phyloP scores from a whole-genome alignment of 1,140 invertebrate species.

The Temnothorax curvispinosus region DNA sequence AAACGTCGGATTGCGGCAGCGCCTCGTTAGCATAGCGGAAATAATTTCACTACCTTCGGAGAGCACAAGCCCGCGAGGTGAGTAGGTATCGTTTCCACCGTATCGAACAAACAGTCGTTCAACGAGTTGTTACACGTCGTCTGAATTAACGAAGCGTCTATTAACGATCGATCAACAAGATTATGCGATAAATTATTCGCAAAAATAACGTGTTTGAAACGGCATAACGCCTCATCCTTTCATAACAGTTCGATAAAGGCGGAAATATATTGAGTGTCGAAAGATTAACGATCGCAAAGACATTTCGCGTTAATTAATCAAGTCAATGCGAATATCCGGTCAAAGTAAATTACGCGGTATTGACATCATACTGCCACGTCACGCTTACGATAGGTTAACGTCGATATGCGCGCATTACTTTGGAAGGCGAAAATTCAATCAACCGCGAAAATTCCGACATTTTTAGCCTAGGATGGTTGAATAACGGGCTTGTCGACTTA shows the following conservation, averaged over 20 bases:
- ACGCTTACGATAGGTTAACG: not conserved
- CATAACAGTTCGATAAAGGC: slow-evolving; percentile 29
- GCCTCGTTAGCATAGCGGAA: slow-evolving; percentile 8
- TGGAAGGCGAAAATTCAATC: not conserved
- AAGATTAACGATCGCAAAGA: not conserved
- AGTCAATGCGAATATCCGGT: not conserved
- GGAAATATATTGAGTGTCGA: slow-evolving; percentile 4
- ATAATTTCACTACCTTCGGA: slow-evolving; percentile 37
- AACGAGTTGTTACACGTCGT: not conserved
- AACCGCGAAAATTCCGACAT: not conserved
- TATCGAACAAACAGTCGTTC: slow-evolving; percentile 4
- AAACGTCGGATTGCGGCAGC: slow-evolving; percentile 2
- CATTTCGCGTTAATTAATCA: not conserved
- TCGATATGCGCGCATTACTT: not conserved
- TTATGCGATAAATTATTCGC: not conserved
- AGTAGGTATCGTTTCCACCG: not conserved
- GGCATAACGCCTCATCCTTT: not conserved
- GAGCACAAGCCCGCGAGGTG: not conserved
- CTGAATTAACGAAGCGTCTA: slow-evolving; percentile 18
- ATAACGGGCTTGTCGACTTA: slow-evolving; percentile 22
- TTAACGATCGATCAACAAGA: slow-evolving; percentile 7
- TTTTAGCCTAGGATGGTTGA: not conserved
- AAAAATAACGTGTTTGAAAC: not conserved
- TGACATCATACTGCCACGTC: not conserved
- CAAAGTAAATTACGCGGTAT: slow-evolving; percentile 9